These are phyloP conservation scores for Eudorcas thomsonii DNA, from an alignment of 2,113 vertebrate species.

Conservation along the genomic window DNA sequence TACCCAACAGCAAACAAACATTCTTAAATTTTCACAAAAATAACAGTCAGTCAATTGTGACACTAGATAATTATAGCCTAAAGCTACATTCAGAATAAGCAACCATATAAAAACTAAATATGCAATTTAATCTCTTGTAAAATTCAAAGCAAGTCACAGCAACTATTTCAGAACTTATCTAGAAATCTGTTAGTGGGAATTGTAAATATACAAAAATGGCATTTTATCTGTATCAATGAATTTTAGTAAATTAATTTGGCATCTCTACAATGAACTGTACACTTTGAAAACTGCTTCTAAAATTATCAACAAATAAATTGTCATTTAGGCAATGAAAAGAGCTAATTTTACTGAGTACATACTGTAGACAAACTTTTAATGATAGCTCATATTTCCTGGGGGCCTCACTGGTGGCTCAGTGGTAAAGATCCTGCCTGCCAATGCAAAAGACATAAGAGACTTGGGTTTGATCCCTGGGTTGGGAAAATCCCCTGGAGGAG, in stretches of 20 bases:
- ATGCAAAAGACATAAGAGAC: not conserved
- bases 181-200: not conserved
- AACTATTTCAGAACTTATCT: not conserved
- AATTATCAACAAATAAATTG: not conserved
- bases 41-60: constrained; percentile 28
- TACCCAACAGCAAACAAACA: constrained; percentile 7
- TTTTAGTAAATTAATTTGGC: constrained; percentile 29
- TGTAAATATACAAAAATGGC: constrained; percentile 22
- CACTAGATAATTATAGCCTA: constrained; percentile 12
- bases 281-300: not conserved
- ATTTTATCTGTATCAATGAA: constrained; percentile 17
- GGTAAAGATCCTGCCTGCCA: not conserved
- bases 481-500: not conserved
- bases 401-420: not conserved
- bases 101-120: constrained; percentile 41
- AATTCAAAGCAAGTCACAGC: constrained; percentile 6
- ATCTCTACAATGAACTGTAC: not conserved
- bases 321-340: not conserved
- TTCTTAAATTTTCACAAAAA: constrained; percentile 25
- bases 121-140: constrained; percentile 24
- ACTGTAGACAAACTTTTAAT: not conserved
- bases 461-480: not conserved
- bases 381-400: not conserved
- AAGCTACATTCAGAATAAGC: constrained; percentile 37
- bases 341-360: not conserved